A percentile compares a stretch with the other conserved stretches of the same genome.
Conservation (phyloP, 2,888 invertebrate genomes). For the Oligia strigilis region DNA sequence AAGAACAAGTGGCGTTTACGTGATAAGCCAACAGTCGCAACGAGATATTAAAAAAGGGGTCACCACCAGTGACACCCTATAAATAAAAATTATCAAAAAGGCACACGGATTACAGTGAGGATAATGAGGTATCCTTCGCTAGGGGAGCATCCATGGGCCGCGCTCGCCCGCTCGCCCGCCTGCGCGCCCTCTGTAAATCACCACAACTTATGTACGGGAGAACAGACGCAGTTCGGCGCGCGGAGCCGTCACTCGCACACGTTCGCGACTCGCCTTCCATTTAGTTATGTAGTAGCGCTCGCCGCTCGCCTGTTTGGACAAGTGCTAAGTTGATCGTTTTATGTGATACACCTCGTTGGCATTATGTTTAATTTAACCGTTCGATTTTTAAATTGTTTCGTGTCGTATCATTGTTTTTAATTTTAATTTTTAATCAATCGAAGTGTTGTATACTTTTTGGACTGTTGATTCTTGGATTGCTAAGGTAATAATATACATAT, state of each 20-base stretch:
- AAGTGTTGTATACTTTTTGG: conserved; percentile 75
- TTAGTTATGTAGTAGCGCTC: conserved; percentile 81
- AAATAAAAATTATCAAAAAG: conserved; percentile 88
- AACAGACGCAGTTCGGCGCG: conserved; percentile 87
- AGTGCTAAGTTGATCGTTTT: conserved; percentile 90
- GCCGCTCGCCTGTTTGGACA: conserved; percentile 85
- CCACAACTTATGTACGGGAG: conserved; percentile 82
- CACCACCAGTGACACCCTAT: conserved; percentile 78
- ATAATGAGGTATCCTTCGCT: conserved; percentile 89
- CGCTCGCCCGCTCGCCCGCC: conserved; percentile 80
- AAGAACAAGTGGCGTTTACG: conserved; percentile 56
- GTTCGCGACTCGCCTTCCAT: conserved; percentile 72
- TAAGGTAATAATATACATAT: conserved; percentile 75
- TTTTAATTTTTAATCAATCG: conserved; percentile 71
- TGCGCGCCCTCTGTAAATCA: conserved; percentile 84
- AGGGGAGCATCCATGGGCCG: conserved; percentile 81
- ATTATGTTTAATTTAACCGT: conserved; percentile 89
- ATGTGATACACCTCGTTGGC: conserved; percentile 88
- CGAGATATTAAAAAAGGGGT: conserved; percentile 76
- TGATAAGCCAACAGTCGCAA: conserved; percentile 57
- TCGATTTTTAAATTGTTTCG: conserved; percentile 85
- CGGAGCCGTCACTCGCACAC: conserved; percentile 79
- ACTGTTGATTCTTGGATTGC: conserved; percentile 72
- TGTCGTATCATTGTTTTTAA: conserved; percentile 79
- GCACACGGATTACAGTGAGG: conserved; percentile 88